Percentiles rank a stretch among this genome's conserved stretches.
These are phyloP conservation scores for Uloborus plumipes DNA, from an alignment of 2,888 invertebrate species.

Conservation along the genomic window DNA sequence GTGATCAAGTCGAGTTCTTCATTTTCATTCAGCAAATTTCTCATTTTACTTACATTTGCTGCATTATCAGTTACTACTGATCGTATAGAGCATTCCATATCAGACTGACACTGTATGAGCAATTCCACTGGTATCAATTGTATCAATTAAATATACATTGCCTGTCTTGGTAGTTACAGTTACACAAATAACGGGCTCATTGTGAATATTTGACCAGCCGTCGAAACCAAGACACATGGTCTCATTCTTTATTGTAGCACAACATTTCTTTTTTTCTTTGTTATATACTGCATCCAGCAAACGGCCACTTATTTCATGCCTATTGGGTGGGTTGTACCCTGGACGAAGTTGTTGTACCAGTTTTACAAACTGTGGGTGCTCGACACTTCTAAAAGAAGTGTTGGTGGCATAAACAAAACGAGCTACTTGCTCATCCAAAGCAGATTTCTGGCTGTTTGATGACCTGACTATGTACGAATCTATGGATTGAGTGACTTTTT, in stretches of 20 bases:
- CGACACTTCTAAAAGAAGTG: background rate
- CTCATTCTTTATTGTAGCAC: background rate
- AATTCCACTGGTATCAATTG: background rate
- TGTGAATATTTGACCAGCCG: conserved; percentile 21
- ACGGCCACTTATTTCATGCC: background rate
- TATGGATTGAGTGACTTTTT: no score
- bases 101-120: conserved; percentile 8
- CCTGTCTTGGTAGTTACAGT: conserved; percentile 7
- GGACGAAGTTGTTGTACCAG: background rate
- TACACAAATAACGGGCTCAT: conserved; percentile 2
- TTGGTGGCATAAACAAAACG: conserved; percentile 8
- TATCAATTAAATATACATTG: background rate
- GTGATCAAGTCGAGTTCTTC: background rate
- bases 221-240: background rate
- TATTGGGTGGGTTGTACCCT: background rate
- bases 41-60: background rate
- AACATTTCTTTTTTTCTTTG: background rate
- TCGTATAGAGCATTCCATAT: background rate
- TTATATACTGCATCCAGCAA: background rate
- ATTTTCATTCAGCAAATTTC: background rate
- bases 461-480: background rate
- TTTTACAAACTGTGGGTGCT: conserved; percentile 1
- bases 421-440: conserved; percentile 7
- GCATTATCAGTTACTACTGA: conserved; percentile 6
- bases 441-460: background rate